phyloP scores from a whole-genome alignment of 2,797 vertebrate genomes.

The Capromys pilorides region DNA sequence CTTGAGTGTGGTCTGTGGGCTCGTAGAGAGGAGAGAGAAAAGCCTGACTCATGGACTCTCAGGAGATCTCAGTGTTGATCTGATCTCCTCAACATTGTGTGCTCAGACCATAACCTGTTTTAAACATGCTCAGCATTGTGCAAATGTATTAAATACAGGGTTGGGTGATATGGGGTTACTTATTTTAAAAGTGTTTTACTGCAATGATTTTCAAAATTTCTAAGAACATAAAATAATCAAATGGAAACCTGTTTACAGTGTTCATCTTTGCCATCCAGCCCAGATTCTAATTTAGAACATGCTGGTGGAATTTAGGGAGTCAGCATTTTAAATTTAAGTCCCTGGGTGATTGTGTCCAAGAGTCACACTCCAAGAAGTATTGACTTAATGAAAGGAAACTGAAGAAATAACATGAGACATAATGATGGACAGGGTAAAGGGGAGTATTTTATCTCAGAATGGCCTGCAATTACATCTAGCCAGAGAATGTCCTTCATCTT shows the following conservation, averaged over 20 bases:
- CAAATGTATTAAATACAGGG: neutral
- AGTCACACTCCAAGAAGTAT: neutral
- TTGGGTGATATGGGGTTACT: neutral
- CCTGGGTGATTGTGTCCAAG: neutral
- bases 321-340: neutral
- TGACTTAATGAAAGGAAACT: neutral
- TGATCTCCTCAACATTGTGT: neutral
- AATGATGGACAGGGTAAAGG: neutral
- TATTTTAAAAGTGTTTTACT: neutral
- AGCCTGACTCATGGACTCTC: neutral
- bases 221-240: neutral
- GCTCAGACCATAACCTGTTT: neutral
- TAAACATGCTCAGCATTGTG: neutral
- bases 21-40: neutral
- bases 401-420: neutral
- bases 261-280: neutral
- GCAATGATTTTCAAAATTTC: neutral
- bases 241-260: neutral
- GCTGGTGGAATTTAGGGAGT: neutral
- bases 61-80: neutral
- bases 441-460: neutral
- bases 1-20: neutral
- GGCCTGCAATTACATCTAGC: neutral
- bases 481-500: neutral
- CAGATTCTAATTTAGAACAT: neutral